A percentile compares a stretch with the other conserved stretches of the same genome.
Evolutionary conservation across 2,888 invertebrate genomes (phyloP).

Genomic region (Seira ritae): DNA sequence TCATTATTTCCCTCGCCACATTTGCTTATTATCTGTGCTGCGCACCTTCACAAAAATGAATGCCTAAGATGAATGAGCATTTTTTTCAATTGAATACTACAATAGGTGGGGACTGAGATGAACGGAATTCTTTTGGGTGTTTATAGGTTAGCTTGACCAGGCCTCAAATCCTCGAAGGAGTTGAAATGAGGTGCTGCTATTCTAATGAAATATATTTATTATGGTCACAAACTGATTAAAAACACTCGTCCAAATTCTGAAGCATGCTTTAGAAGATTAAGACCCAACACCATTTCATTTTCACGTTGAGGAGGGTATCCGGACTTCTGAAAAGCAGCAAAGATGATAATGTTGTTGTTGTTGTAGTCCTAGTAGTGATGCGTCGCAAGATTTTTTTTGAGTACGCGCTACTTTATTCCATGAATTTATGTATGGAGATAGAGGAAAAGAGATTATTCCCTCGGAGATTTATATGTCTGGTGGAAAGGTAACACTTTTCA

Average conservation of each 20-base stretch:
- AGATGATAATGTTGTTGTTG: background rate
- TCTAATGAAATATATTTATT: background rate
- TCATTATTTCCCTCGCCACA: too few species aligned
- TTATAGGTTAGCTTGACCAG: too few species aligned
- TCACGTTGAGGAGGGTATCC: background rate
- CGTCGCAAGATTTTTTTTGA: background rate
- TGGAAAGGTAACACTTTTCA: conserved; percentile 71
- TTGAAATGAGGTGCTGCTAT: too few species aligned
- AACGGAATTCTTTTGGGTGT: too few species aligned
- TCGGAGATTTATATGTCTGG: conserved; percentile 73
- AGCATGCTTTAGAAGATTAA: background rate
- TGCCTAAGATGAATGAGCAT: too few species aligned
- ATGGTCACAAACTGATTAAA: background rate
- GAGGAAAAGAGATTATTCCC: conserved; percentile 54
- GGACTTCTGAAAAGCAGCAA: background rate
- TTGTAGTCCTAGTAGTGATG: too few species aligned
- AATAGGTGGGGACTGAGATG: too few species aligned
- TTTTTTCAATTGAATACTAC: too few species aligned
- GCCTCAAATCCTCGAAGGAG: too few species aligned
- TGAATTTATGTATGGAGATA: conserved; percentile 64
- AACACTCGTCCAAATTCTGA: background rate
- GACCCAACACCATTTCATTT: background rate
- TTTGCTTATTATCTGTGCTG: too few species aligned
- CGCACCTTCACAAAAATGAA: too few species aligned
- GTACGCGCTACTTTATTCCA: conserved; percentile 40